phyloP scores from a whole-genome alignment of 2,797 vertebrate species.

The Moxostoma hubbsi region DNA sequence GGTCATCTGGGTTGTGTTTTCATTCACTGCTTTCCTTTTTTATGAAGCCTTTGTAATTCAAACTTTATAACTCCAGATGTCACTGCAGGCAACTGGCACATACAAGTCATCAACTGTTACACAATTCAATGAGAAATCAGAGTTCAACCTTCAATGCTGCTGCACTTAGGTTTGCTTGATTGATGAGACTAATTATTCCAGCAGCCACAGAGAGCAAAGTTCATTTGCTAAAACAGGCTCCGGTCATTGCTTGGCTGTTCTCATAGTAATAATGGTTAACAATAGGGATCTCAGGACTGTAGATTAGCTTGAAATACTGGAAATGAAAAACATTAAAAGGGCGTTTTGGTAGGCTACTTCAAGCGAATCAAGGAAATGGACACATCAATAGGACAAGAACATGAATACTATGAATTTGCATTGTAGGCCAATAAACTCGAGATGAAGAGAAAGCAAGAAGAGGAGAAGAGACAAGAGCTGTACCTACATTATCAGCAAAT shows the following conservation, averaged over 20 bases:
- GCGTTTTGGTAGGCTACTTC: neutral
- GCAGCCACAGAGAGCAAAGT: conserved; percentile 40
- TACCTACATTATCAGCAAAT: conserved; percentile 61
- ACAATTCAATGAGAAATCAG: conserved; percentile 39
- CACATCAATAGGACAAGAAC: neutral
- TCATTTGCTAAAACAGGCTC: conserved; percentile 46
- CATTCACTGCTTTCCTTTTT: neutral
- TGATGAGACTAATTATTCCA: conserved; percentile 54
- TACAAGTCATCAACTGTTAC: conserved; percentile 11
- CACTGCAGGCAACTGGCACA: conserved; percentile 66
- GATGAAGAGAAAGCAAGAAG: conserved; percentile 72
- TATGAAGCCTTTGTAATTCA: conserved; percentile 47
- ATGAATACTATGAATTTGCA: conserved; percentile 41
- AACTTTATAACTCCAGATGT: conserved; percentile 67
- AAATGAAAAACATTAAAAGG: conserved; percentile 26
- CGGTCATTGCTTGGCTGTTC: conserved; percentile 42
- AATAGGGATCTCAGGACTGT: neutral
- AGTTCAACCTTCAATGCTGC: conserved; percentile 38
- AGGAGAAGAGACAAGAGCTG: conserved; percentile 53
- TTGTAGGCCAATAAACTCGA: conserved; percentile 81
- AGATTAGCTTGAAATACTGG: conserved; percentile 32
- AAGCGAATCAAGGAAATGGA: neutral
- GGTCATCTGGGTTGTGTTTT: conserved; percentile 9
- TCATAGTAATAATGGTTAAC: conserved; percentile 36
- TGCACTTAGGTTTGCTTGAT: conserved; percentile 36